Percentiles rank a stretch among this genome's conserved stretches.
These are phyloP conservation scores for Neoniphon sammara DNA, from an alignment of 2,797 vertebrate genomes.

Conservation along the genomic window DNA sequence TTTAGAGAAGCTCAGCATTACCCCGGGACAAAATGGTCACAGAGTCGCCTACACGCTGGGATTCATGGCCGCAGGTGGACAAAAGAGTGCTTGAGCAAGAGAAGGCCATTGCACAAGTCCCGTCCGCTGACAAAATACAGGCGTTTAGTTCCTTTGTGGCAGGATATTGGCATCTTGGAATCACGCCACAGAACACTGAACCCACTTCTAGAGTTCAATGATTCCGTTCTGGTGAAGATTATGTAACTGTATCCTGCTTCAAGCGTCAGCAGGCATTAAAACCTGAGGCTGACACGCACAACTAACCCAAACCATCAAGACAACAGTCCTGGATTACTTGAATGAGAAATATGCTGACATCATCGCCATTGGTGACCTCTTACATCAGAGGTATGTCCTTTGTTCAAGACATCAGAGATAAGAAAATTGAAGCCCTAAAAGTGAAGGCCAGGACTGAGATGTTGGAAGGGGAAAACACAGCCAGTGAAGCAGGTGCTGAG, in stretches of 20 bases:
- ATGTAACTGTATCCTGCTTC: background rate
- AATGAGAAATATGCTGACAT: no score
- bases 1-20: background rate
- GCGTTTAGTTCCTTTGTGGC: background rate
- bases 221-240: background rate
- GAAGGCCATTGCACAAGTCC: background rate
- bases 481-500: no score
- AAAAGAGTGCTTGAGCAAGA: background rate
- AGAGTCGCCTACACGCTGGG: background rate
- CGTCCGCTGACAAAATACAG: background rate
- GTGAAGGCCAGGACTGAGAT: no score
- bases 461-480: no score
- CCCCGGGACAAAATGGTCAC: background rate
- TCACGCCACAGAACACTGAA: background rate
- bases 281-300: no score
- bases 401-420: no score
- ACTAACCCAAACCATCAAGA: no score
- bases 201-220: background rate
- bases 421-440: no score
- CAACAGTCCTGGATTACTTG: no score
- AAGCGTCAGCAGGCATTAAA: no score
- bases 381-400: no score
- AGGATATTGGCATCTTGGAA: background rate
- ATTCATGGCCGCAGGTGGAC: background rate
- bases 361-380: no score